A percentile compares a stretch with the other conserved stretches of the same genome.
Evolutionary conservation across 2,113 vertebrate genomes (phyloP).

Genomic region (Sebastes fasciatus): DNA sequence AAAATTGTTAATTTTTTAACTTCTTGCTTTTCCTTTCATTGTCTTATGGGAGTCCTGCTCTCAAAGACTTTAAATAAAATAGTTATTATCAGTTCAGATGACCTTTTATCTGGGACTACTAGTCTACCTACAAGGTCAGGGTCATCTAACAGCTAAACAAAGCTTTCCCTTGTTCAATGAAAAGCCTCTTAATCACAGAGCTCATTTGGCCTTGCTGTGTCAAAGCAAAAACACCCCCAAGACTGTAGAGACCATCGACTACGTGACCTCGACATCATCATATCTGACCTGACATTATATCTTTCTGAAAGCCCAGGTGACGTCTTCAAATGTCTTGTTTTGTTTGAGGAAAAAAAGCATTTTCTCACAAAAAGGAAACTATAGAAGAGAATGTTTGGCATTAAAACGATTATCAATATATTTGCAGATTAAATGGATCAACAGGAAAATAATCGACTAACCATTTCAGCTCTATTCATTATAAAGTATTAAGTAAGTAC

Average conservation of each 20-base stretch:
- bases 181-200: constrained; percentile 20
- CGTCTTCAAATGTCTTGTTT: not conserved
- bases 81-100: too few relatives aligned
- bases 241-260: not conserved
- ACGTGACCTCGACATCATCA: not conserved
- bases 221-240: not conserved
- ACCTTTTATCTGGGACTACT: too few relatives aligned
- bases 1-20: too few relatives aligned
- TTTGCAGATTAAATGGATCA: not conserved
- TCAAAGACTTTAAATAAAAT: too few relatives aligned
- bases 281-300: not conserved
- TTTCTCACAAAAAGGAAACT: not conserved
- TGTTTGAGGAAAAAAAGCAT: not conserved
- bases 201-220: not conserved
- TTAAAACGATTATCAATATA: not conserved
- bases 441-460: too few relatives aligned
- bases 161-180: not conserved
- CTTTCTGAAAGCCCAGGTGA: too few relatives aligned
- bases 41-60: too few relatives aligned
- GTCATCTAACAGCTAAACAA: too few relatives aligned
- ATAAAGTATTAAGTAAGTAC: not conserved
- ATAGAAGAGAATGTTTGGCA: not conserved
- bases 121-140: too few relatives aligned
- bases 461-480: not conserved
- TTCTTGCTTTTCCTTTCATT: too few relatives aligned